Evolutionary conservation across 2,113 vertebrate genomes (phyloP).

Genomic region (Prietella phreatophila): DNA sequence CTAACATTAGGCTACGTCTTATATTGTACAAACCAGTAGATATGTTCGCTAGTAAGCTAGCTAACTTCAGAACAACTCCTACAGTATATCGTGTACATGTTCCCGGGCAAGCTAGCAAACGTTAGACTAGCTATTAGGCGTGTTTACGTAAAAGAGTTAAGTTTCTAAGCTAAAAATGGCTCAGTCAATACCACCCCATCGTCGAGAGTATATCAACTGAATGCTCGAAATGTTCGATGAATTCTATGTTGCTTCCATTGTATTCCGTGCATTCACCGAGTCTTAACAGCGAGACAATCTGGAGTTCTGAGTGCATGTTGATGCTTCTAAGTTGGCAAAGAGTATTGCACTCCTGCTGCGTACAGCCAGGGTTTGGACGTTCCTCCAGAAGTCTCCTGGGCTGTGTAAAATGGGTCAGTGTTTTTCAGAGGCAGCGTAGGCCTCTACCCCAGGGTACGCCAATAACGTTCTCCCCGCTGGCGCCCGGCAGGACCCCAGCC

Average conservation of each 20-base stretch:
- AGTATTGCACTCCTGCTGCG: background rate
- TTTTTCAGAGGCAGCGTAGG: conserved; percentile 59
- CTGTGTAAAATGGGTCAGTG: conserved; percentile 64
- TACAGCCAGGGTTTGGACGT: conserved; percentile 4
- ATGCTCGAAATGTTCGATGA: background rate
- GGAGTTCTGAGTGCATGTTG: background rate
- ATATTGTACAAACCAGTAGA: background rate
- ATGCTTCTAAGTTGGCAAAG: conserved; percentile 20
- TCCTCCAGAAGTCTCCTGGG: conserved; percentile 54
- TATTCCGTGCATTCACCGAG: background rate
- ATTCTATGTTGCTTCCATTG: background rate
- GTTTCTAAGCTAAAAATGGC: background rate
- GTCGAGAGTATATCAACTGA: background rate
- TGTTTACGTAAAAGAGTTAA: background rate
- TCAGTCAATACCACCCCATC: background rate
- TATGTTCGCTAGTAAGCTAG: background rate
- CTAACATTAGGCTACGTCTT: background rate
- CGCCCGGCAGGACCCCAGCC: conserved; percentile 70
- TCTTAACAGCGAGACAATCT: background rate
- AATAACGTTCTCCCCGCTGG: conserved; percentile 66
- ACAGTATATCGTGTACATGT: background rate
- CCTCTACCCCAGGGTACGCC: conserved; percentile 63
- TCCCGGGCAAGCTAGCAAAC: background rate
- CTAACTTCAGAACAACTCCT: background rate
- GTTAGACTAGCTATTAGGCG: background rate